A percentile compares a stretch with the other conserved stretches of the same genome.
Conservation (phyloP, 2,888 invertebrate genomes). For the Drosophila yooni region DNA sequence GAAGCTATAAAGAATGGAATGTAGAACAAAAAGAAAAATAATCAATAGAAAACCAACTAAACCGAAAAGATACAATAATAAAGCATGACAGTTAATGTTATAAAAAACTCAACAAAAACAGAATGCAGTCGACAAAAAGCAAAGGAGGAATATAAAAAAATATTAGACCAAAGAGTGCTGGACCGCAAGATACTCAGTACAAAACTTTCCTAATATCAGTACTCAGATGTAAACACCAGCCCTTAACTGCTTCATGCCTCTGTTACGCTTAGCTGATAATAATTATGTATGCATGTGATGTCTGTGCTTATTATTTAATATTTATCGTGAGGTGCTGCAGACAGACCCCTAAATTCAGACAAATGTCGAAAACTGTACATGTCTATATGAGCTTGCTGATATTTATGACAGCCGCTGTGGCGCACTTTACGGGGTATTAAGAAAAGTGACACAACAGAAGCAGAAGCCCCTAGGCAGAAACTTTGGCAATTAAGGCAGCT, state of each 20-base stretch:
- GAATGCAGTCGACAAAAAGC: slow-evolving; percentile 21
- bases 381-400: not conserved
- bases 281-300: not conserved
- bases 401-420: not conserved
- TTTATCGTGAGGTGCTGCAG: not conserved
- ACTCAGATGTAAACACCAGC: not conserved
- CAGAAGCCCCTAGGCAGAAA: slow-evolving; percentile 50
- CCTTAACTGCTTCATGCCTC: not conserved
- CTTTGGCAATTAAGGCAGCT: slow-evolving; percentile 80
- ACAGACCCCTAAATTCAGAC: not conserved
- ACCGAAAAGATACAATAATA: slow-evolving; percentile 35
- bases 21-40: slow-evolving; percentile 5
- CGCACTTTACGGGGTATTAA: slow-evolving; percentile 1
- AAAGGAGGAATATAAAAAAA: not conserved
- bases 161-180: not conserved
- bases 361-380: not conserved
- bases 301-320: not conserved
- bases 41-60: slow-evolving; percentile 15
- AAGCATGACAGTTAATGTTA: slow-evolving; percentile 69
- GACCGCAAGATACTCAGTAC: not conserved
- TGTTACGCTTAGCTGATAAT: too few species aligned
- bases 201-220: not conserved
- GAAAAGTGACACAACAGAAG: slow-evolving; percentile 33
- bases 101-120: slow-evolving; percentile 56
- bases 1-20: slow-evolving; percentile 55